Evolutionary conservation across 2,888 invertebrate genomes (phyloP), one percentile per base, ranked within the genome.

Genomic region (Fragum sueziense): DNA sequence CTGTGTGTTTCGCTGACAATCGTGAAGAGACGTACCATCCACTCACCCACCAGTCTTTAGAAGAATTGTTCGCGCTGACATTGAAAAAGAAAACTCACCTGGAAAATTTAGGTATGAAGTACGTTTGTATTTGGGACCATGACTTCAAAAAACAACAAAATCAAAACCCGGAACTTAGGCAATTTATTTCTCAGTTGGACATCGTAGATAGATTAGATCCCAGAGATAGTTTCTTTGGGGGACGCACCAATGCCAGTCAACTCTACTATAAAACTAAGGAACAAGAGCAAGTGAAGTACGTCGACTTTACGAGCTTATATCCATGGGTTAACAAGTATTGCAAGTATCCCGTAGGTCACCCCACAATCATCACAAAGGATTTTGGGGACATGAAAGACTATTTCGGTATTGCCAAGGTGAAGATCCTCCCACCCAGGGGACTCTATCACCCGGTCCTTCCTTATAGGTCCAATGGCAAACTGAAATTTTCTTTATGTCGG

Each of bases 401-500:
- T 65, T 78, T 81, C 22, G 81, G 52, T 78, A 81, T 70, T 72
- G 78, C 51, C 69, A 79, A 79, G 59, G 71, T 76, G 20, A 75
- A 72, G 25, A 52, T 75, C 29, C 51, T 76, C 31, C 74, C 79
- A 29, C 74, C 74, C 6, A 37, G 79, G 51, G 74, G 67, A 51
- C 68, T 79, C 20, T 74, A 79, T 29, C 79, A 74, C 57, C 71
- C 79, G 17, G 75, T 91, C 0, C 69, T 91, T 11, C 91, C 91
- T 0, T 68, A 78, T 1, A 82, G 86, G 70, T 84, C 87, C 54
- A 85, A 89, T 54, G 82, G 84, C 0, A 89, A 90, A 74, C 74
- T 93, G 41, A 87, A 91, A 81, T 93, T 93, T 85, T 82, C 88
- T 0, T 74, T 93, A 3, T 93, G 93, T 83, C 75, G 88, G 22